Percentiles rank a stretch among this genome's conserved stretches.
These are phyloP conservation scores for Plectropomus leopardus DNA, from an alignment of 2,113 vertebrate genomes.

Conservation along the genomic window DNA sequence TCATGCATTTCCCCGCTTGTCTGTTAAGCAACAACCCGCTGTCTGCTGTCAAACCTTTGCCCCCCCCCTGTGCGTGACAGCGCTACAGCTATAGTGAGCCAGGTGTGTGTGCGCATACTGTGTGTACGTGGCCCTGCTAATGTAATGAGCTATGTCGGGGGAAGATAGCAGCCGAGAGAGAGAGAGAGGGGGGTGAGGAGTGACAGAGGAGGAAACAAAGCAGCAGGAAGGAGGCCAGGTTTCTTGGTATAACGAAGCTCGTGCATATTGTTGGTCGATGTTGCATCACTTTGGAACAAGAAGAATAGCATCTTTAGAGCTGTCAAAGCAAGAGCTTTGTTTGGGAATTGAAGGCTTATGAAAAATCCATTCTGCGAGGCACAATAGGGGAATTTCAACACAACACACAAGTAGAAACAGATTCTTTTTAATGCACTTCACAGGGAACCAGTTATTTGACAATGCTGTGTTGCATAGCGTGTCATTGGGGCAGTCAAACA, in stretches of 20 bases:
- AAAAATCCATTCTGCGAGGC: constrained; percentile 26
- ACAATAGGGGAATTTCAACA: constrained; percentile 27
- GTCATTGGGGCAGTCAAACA: constrained; percentile 21
- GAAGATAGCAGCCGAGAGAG: constrained; percentile 41
- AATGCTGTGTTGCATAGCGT: constrained; percentile 3
- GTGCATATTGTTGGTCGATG: constrained; percentile 57
- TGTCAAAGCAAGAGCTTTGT: constrained; percentile 49
- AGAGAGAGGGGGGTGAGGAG: constrained; percentile 31
- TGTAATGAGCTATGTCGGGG: constrained; percentile 67
- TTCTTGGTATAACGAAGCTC: constrained; percentile 47
- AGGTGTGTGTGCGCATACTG: constrained; percentile 35
- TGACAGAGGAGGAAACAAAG: constrained; percentile 51
- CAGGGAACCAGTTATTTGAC: constrained; percentile 30
- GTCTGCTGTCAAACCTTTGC: constrained; percentile 71
- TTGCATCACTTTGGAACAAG: constrained; percentile 57
- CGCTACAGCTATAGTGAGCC: constrained; percentile 35
- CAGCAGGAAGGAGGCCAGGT: constrained; percentile 54
- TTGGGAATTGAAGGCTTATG: constrained; percentile 20
- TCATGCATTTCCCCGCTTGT: constrained; percentile 64
- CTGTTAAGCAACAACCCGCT: constrained; percentile 70
- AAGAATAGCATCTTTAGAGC: constrained; percentile 40
- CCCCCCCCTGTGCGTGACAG: constrained; percentile 27
- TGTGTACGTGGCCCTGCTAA: constrained; percentile 32
- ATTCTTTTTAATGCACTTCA: constrained; percentile 21
- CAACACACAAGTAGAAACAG: constrained; percentile 9